Evolutionary conservation across 2,888 invertebrate genomes (phyloP).

Genomic region (Yponomeuta cagnagella): DNA sequence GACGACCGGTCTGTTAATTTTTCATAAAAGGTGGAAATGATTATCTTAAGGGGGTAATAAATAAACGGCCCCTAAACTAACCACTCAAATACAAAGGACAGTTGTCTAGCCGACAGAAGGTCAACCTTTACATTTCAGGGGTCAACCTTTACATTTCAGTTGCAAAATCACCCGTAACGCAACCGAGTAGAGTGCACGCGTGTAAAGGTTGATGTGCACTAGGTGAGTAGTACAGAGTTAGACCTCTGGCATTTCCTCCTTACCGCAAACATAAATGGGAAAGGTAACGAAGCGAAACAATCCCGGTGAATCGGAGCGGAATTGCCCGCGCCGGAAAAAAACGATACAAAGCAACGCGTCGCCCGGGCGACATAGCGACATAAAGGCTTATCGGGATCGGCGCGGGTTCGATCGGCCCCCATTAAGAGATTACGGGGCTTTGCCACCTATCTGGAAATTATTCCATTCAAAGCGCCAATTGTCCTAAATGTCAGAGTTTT

Average conservation of each 20-base stretch:
- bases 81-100: no score
- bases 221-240: no score
- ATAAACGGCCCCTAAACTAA: no score
- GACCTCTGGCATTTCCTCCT: not conserved
- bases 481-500: not conserved
- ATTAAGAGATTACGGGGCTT: conserved; percentile 13
- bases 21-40: no score
- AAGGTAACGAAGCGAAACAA: not conserved
- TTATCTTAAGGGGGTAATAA: no score
- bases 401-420: conserved; percentile 13
- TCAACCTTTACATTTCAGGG: no score
- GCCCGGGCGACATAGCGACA: conserved; percentile 14
- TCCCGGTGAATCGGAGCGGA: not conserved
- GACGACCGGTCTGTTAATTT: no score
- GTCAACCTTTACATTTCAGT: no score
- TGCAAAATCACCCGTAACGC: no score
- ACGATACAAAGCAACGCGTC: conserved; percentile 9
- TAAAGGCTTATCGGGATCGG: conserved; percentile 16
- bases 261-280: not conserved
- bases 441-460: conserved; percentile 7
- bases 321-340: not conserved
- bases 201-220: no score
- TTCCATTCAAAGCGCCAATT: conserved; percentile 6
- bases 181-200: no score
- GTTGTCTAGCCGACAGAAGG: no score